Evolutionary conservation across 2,113 vertebrate species (phyloP).

Genomic region (Pelodiscus sinensis): DNA sequence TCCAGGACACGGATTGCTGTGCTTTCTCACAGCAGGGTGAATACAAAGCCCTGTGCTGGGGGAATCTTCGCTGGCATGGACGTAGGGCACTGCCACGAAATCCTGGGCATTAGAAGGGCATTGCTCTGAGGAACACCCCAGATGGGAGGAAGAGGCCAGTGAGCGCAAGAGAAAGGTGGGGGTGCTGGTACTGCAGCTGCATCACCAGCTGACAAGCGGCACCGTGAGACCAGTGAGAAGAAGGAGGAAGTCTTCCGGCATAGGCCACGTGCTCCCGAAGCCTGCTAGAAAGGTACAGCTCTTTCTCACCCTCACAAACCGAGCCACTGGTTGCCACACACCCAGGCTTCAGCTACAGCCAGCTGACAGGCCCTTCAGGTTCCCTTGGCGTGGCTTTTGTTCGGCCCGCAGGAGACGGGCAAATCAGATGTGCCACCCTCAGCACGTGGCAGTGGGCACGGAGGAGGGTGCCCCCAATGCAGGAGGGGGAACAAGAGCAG

Average conservation of each 20-base stretch:
- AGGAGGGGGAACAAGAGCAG: neutral
- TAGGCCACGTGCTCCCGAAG: neutral
- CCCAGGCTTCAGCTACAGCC: neutral
- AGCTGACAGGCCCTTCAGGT: neutral
- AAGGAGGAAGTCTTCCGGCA: neutral
- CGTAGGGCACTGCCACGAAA: neutral
- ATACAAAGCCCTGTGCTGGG: neutral
- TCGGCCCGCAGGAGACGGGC: neutral
- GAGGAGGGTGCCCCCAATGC: neutral
- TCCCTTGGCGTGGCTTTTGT: neutral
- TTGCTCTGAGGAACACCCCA: rapidly evolving
- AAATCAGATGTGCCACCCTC: neutral
- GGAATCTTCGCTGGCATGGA: neutral
- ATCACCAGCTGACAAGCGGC: neutral
- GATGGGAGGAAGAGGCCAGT: neutral
- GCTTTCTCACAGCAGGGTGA: neutral
- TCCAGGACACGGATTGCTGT: neutral
- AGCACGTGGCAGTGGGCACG: neutral
- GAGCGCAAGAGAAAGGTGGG: neutral
- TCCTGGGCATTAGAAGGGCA: rapidly evolving
- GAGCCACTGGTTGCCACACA: neutral
- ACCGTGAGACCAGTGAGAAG: neutral
- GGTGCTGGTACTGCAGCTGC: neutral
- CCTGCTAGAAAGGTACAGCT: neutral
- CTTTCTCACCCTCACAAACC: neutral